Percentiles rank a stretch among this genome's conserved stretches.
Conservation (phyloP, 1,140 invertebrate genomes). For the Caerostris extrusa region DNA sequence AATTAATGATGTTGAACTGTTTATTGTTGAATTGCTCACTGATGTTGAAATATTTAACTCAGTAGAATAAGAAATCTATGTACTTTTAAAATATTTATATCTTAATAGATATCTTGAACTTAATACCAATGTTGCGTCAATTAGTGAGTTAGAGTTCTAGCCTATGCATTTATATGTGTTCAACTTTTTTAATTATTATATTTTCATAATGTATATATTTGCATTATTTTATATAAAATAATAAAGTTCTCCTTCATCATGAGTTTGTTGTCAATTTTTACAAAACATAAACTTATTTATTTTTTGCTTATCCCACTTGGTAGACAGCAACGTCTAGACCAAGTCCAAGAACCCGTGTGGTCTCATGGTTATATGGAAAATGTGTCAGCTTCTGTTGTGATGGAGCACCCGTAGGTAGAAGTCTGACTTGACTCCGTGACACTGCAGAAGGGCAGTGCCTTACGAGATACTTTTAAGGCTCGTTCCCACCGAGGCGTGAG, state of each 20-base stretch:
- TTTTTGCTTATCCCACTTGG: no score
- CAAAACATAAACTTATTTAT: neutral
- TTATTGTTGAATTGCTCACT: neutral
- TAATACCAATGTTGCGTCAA: neutral
- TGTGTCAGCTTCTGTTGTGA: no score
- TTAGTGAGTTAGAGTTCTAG: neutral
- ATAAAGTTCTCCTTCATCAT: neutral
- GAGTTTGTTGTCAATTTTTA: no score
- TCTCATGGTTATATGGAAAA: no score
- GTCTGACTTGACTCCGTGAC: no score
- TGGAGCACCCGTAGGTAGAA: no score
- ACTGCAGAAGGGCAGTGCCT: no score
- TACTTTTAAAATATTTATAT: neutral
- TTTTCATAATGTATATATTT: conserved; percentile 52
- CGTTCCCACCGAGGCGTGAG: no score
- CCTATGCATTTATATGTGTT: neutral
- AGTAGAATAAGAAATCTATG: neutral
- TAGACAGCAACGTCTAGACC: no score
- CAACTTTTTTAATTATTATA: conserved; percentile 41
- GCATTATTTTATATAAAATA: conserved; percentile 50
- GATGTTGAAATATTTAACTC: neutral
- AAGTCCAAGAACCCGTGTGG: no score
- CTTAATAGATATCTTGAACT: conserved; percentile 23
- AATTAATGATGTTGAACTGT: neutral
- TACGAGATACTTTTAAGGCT: no score